Evolutionary conservation across 2,113 vertebrate species (phyloP), one percentile per base, ranked within the genome.

Genomic region (Pyxicephalus adspersus): DNA sequence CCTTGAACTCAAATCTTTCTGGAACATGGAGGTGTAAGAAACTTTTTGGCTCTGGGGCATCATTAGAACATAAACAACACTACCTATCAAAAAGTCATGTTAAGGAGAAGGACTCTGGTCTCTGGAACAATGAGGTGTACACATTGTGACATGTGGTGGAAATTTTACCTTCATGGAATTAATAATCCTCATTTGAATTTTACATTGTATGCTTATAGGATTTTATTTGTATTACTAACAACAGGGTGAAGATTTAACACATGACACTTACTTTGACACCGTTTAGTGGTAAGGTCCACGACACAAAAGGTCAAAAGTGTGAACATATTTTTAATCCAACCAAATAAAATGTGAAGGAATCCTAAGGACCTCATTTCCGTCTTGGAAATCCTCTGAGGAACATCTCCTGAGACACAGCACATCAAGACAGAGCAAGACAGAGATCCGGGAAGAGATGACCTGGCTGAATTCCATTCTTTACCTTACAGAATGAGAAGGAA

Each of bases 321-420:
- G 6, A 64, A 64, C 63, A 29, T 31, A 18, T 31, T n/a, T 64
- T 64, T 65, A 29, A 65, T 65, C 65, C 26, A 45, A 22, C 3
- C 11, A 17, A 23, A 50, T 45, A 67, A 22, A 67, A 45, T 19
- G 9, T 13, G 15, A 50, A 22, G 50, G 65, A 67, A 67, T 4
- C 8, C 34, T 45, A 9, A 67, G 23, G 18, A 67, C n/a, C 38
- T 51, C 96, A 61, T 1, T 0, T 68, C 22, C 1, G 1, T 13
- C 0, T 55, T 29, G 38, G 26, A 23, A 50, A 66, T 3, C 0
- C 18, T 61, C 52, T 15, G 51, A 34, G 4, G 29, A 31, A 65
- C 18, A 77, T 77, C 75, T 77, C 25, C 55, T 29, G 2, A 34
- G 38, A 15, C 11, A 38, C 17, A 58, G 38, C 31, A 38, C 5